Conservation (phyloP, 2,113 vertebrate genomes). For the Probosciger aterrimus region DNA sequence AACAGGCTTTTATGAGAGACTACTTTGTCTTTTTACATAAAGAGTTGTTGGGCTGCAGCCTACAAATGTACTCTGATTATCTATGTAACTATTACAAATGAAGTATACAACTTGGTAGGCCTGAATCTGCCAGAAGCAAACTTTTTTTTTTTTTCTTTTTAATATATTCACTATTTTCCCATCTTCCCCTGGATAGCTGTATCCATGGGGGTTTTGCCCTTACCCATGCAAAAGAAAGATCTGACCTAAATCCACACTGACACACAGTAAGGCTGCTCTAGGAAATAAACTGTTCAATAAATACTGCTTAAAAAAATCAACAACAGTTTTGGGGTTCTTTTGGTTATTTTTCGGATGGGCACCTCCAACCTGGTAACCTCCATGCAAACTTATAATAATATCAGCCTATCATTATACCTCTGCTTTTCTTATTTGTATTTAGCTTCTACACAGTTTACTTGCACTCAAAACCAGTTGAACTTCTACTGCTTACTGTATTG, state of each 20-base stretch:
- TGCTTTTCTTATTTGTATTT: background rate
- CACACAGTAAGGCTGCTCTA: background rate
- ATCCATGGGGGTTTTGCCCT: background rate
- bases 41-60: background rate
- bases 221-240: background rate
- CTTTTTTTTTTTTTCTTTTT: background rate
- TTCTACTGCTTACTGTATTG: background rate
- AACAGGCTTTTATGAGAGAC: background rate
- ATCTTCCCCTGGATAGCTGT: background rate
- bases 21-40: background rate
- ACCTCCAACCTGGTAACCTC: background rate
- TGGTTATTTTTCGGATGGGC: background rate
- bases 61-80: background rate
- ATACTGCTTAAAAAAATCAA: background rate
- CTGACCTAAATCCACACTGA: background rate
- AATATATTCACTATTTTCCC: background rate
- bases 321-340: background rate
- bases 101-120: background rate
- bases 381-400: fast-evolving
- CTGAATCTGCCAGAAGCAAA: background rate
- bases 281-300: background rate
- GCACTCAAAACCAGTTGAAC: background rate
- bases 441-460: background rate
- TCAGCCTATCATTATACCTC: background rate
- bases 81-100: background rate